Evolutionary conservation across 2,113 vertebrate genomes (phyloP), one percentile per base, ranked within the genome.

Genomic region (Chinchilla lanigera): DNA sequence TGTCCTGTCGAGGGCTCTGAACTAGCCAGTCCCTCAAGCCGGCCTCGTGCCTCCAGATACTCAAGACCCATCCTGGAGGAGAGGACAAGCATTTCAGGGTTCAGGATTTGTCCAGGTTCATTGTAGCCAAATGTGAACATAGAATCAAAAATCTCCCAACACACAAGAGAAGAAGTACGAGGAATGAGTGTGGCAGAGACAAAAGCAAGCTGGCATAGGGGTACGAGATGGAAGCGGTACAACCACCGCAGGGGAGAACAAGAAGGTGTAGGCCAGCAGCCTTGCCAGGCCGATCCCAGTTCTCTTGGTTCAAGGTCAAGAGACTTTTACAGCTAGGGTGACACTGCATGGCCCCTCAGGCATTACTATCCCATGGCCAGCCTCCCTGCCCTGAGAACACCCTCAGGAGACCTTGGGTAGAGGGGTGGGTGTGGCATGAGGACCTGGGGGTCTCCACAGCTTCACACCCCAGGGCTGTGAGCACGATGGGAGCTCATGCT

Each of bases 161-260:
- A 52, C 5, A 22, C 3, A 12, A 33, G 52, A 44, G n/a, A 54
- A 22, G 1, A 33, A 50, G 30, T 19, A 13, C 28, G 0, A 0
- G 2, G 19, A 65, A 26, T 44, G 41, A 17, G 5, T 24, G 50
- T 35, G 33, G 67, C 52, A 78, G 75, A 30, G 26, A 77, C 5
- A 44, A 80, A 80, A 80, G 33, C 30, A 33, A 35, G 33, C 30
- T 9, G 2, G 17, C 50, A 20, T 20, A 7, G 19, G 77, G 50
- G 35, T 78, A 75, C 44, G 44, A 33, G 28, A 50, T 9, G 16
- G 75, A 26, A 50, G 44, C 28, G 3, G 26, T 14, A 16, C 28
- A 19, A 77, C 12, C 26, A 24, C 28, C 7, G 1, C 41, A 30
- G 73, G 44, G 33, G 20, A 41, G 14, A 50, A 78, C 26, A 47